Base-by-base conservation (phyloP, 30 jellyfish, hydroid and myxozoan genomes). In the Nemopilema nomurai region DNA sequence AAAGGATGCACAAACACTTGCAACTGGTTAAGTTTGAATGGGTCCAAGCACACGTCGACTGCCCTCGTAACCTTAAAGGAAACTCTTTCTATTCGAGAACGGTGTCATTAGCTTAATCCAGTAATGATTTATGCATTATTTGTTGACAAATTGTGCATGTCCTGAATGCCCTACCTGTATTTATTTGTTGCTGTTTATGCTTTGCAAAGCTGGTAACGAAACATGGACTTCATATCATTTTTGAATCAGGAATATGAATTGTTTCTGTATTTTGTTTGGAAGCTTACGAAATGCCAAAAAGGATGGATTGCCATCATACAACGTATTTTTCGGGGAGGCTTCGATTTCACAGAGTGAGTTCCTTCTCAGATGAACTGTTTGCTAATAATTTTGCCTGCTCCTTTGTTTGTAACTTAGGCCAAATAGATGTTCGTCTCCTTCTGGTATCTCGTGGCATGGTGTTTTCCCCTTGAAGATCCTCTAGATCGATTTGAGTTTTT, bases 181-280 rank as follows among this genome's bases (percentile, higher is more conserved):
- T 73, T 73, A 30, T 73, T 73, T 73, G 83, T 73, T 73, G 83
- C 83, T 32, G 51, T 73, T 73, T 73, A 30, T 31, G 83, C 83
- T 29, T 13, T 41, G 57, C 57, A 41, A 41, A 41, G 57, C 57
- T 41, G 57, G 57, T 41, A n/a, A 41, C 57, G 57, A 41, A 41
- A 41, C 9, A 41, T 41, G 57, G 57, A 41, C 6, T 3, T n/a
- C n/a, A n/a, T n/a, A n/a, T 13, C 13, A 13, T 41, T 6, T 41
- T 13, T 41, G 57, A 13, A 41, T 3, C 57, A 41, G 6, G 57
- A 13, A 6, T 41, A 41, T 41, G 9, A 41, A 41, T 3, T 13
- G 57, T 6, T 41, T 41, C 9, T 41, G 6, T 41, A 13, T 41
- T 41, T 41, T 41, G 13, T 41, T 41, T 41, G 57, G 57, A 41